A percentile compares a stretch with the other conserved stretches of the same genome.
These are phyloP conservation scores for Steinernema carpocapsae DNA, from an alignment of 2,888 invertebrate genomes.

Conservation along the genomic window DNA sequence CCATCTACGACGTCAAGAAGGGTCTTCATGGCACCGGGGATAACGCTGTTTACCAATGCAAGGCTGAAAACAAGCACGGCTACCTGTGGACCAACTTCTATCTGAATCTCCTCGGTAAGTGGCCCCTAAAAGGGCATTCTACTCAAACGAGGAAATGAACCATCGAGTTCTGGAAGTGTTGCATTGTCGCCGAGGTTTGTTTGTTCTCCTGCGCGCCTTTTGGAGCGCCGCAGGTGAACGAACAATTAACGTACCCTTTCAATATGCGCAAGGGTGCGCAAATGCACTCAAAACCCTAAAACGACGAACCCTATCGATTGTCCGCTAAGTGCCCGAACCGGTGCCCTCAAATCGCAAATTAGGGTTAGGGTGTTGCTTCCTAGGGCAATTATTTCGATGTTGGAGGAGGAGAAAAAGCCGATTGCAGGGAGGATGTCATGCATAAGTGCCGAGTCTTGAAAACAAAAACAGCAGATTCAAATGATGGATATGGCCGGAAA, in stretches of 20 bases:
- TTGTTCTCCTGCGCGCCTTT: slow-evolving; percentile 13
- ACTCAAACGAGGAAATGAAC: background rate
- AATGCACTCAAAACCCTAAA: background rate
- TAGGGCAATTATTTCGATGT: slow-evolving; percentile 12
- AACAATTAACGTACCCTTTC: slow-evolving; percentile 23
- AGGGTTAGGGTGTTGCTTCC: slow-evolving; percentile 6
- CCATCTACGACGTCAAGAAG: slow-evolving; percentile 66
- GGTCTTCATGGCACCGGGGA: slow-evolving; percentile 73
- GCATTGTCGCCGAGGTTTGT: slow-evolving; percentile 14
- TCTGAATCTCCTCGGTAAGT: slow-evolving; percentile 86
- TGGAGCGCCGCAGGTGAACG: slow-evolving; percentile 23
- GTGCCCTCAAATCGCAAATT: slow-evolving; percentile 21
- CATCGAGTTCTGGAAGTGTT: background rate
- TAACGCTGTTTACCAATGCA: slow-evolving; percentile 97
- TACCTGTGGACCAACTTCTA: slow-evolving; percentile 93
- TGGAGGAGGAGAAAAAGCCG: background rate
- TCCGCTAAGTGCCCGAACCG: background rate
- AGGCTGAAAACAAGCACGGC: slow-evolving; percentile 94
- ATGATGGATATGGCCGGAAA: no score
- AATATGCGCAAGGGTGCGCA: background rate
- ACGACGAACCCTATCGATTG: background rate
- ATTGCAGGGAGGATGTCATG: no score
- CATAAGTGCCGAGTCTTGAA: no score
- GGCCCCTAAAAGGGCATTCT: background rate
- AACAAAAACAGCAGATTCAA: background rate